Evolutionary conservation across 2,888 invertebrate genomes (phyloP).

Genomic region (Standfussiana lucernea): DNA sequence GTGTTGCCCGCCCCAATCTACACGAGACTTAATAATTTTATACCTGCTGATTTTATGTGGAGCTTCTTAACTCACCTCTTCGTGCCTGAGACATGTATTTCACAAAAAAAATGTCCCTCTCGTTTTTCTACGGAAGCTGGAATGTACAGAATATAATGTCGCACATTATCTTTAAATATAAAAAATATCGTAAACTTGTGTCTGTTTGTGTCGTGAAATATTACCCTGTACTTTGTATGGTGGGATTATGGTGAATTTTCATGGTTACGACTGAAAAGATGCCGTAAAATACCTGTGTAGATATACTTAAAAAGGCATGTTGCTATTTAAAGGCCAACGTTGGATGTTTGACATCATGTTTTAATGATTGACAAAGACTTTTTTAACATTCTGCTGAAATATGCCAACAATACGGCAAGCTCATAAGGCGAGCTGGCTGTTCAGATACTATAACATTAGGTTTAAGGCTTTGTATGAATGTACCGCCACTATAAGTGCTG

Average conservation of each 20-base stretch:
- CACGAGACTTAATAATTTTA: background rate
- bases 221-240: background rate
- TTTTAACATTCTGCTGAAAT: background rate
- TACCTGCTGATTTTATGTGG: background rate
- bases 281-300: background rate
- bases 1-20: background rate
- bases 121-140: conserved; percentile 45
- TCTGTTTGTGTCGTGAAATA: conserved; percentile 33
- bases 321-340: background rate
- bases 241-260: conserved; percentile 21
- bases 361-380: background rate
- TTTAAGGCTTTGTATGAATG: too few species aligned
- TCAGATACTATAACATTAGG: too few species aligned
- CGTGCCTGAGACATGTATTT: conserved; percentile 36
- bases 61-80: conserved; percentile 27
- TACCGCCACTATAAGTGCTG: too few species aligned
- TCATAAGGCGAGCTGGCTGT: too few species aligned
- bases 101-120: conserved; percentile 57
- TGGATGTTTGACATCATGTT: background rate
- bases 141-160: conserved; percentile 52
- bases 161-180: conserved; percentile 61
- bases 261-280: background rate
- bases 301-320: background rate
- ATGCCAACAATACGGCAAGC: too few species aligned
- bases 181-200: conserved; percentile 42